Evolutionary conservation across 2,888 invertebrate species (phyloP).

Genomic region (Meteorus colon): DNA sequence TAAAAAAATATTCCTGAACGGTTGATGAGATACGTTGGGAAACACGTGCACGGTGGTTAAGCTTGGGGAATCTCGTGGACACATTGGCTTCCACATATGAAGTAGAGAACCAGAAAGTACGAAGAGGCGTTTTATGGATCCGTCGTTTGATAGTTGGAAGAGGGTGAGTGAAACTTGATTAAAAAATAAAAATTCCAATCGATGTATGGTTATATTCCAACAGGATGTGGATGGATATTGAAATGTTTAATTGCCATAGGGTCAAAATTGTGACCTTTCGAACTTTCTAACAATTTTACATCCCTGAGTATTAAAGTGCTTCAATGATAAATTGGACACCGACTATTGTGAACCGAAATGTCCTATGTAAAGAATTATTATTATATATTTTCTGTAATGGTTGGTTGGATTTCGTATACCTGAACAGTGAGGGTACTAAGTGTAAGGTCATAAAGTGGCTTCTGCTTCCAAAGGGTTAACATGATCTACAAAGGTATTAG

Average conservation of each 20-base stretch:
- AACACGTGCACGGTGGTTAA: background rate
- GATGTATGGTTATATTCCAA: background rate
- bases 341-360: background rate
- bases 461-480: constrained; percentile 42
- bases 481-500: constrained; percentile 61
- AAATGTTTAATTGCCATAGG: background rate
- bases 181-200: constrained; percentile 3
- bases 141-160: background rate
- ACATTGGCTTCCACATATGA: constrained; percentile 69
- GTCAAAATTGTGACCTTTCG: background rate
- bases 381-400: background rate
- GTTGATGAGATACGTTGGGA: background rate
- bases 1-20: constrained; percentile 44
- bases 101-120: constrained; percentile 65
- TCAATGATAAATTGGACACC: background rate
- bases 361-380: background rate
- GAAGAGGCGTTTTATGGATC: constrained; percentile 52
- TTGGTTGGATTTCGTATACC: background rate
- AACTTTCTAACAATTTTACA: background rate
- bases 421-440: background rate
- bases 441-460: constrained; percentile 16
- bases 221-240: background rate
- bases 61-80: constrained; percentile 62
- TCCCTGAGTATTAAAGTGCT: background rate
- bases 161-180: constrained; percentile 25